These are phyloP conservation scores for Malurus leucopterus DNA, from an alignment of 2,797 vertebrate genomes.

Conservation along the genomic window DNA sequence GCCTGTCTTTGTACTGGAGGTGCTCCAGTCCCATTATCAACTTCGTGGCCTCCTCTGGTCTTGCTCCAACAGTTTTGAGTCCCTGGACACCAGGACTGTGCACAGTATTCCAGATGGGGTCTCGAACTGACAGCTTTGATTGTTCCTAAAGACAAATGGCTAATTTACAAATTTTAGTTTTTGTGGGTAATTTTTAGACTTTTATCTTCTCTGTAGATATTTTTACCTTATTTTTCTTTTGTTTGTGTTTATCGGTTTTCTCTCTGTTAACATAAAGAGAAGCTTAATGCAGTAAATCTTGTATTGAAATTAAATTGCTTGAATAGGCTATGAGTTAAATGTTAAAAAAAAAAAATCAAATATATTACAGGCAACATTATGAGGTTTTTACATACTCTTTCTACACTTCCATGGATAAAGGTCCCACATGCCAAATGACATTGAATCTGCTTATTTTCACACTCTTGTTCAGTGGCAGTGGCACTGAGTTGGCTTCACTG, in stretches of 20 bases:
- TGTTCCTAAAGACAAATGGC: neutral
- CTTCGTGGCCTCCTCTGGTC: neutral
- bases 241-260: neutral
- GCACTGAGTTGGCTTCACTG: neutral
- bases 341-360: neutral
- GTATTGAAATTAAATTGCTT: neutral
- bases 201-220: neutral
- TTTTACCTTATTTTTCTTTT: neutral
- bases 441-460: neutral
- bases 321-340: neutral
- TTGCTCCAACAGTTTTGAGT: neutral
- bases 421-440: neutral
- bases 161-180: neutral
- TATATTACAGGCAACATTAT: neutral
- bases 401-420: neutral
- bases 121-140: fast-evolving
- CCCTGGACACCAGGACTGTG: neutral
- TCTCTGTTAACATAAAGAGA: neutral
- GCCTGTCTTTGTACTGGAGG: neutral
- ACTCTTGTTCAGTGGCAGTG: neutral
- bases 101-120: neutral
- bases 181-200: neutral
- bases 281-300: neutral
- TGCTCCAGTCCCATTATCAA: neutral
- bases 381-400: neutral